phyloP scores from a whole-genome alignment of 2,797 vertebrate genomes.

The Anableps anableps region DNA sequence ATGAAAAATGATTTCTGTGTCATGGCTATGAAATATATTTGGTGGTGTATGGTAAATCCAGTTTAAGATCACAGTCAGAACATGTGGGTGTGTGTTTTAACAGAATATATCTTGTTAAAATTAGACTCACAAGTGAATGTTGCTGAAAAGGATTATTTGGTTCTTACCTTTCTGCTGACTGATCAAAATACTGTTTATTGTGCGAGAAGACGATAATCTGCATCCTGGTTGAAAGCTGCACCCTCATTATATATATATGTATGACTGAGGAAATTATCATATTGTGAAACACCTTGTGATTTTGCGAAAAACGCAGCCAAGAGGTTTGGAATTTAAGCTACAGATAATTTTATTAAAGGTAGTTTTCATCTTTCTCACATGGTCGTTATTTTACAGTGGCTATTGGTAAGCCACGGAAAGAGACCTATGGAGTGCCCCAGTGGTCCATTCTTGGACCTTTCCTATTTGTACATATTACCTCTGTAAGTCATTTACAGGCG shows the following conservation, averaged over 20 bases:
- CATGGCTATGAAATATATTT: neutral
- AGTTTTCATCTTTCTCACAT: neutral
- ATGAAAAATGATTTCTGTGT: neutral
- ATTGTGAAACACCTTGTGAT: neutral
- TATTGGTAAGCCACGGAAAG: neutral
- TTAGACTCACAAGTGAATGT: neutral
- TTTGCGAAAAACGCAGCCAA: neutral
- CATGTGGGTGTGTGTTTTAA: too few species aligned
- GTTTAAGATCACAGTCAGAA: too few species aligned
- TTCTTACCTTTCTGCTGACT: neutral
- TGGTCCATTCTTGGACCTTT: neutral
- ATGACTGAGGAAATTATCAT: neutral
- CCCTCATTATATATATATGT: neutral
- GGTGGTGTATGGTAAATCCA: too few species aligned
- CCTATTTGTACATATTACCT: neutral
- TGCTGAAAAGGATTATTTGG: neutral
- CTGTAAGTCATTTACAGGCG: too few species aligned
- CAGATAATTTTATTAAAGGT: neutral
- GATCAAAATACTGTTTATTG: neutral
- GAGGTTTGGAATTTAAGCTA: too few species aligned
- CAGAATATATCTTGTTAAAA: neutral
- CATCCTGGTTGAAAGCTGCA: neutral
- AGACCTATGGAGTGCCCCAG: too few species aligned
- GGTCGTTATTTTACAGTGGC: neutral
- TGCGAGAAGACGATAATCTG: neutral